phyloP scores from a whole-genome alignment of 2,888 invertebrate genomes.

The Pandemis heparana region DNA sequence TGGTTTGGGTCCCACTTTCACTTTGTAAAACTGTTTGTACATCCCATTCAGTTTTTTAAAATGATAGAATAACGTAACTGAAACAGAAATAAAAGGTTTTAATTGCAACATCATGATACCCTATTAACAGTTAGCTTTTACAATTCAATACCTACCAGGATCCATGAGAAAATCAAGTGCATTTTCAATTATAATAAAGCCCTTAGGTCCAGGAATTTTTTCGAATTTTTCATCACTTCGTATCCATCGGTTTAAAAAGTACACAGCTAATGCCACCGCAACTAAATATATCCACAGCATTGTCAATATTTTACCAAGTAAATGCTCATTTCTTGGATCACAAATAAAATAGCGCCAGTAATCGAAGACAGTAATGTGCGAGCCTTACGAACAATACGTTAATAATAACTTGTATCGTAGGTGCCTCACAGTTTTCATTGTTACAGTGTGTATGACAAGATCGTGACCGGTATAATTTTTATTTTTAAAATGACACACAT shows the following conservation, averaged over 20 bases:
- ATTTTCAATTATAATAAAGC: conserved; percentile 51
- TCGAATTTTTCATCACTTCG: conserved; percentile 49
- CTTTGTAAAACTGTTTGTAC: conserved; percentile 51
- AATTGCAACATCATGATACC: too few relatives aligned
- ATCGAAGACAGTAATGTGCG: neutral
- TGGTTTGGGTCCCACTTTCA: conserved; percentile 52
- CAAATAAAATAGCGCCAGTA: neutral
- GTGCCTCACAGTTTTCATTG: neutral
- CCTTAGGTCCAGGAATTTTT: conserved; percentile 53
- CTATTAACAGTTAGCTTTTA: neutral
- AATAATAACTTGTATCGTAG: conserved; percentile 23
- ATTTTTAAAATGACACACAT: too few relatives aligned
- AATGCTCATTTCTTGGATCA: neutral
- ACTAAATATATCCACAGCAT: conserved; percentile 45
- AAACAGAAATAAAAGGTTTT: conserved; percentile 31
- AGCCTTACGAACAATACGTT: conserved; percentile 2
- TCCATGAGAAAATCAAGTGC: conserved; percentile 54
- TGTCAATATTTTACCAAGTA: neutral
- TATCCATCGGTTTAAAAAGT: conserved; percentile 30
- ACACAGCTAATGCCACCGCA: conserved; percentile 40
- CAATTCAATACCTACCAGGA: conserved; percentile 48
- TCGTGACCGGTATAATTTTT: too few relatives aligned
- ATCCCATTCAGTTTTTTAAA: conserved; percentile 49
- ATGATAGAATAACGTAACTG: conserved; percentile 61
- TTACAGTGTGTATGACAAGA: too few relatives aligned